phyloP scores from a whole-genome alignment of 2,888 invertebrate species.

The Phengaris arion region DNA sequence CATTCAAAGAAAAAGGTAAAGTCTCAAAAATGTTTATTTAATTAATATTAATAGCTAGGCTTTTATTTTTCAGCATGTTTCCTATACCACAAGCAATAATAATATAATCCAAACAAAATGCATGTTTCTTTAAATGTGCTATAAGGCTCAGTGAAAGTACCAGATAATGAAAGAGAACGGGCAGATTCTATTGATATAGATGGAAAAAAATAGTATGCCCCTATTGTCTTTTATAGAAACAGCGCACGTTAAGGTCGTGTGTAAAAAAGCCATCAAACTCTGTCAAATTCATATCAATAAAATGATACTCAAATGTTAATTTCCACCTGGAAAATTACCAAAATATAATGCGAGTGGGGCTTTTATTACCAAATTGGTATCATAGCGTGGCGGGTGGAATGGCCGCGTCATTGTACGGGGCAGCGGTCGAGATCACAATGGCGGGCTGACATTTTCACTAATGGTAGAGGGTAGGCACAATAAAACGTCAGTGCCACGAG shows the following conservation, averaged over 20 bases:
- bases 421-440: constrained; percentile 73
- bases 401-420: constrained; percentile 73
- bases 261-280: neutral
- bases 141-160: too few species aligned
- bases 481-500: constrained; percentile 77
- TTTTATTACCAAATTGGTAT: constrained; percentile 63
- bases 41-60: neutral
- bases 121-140: too few species aligned
- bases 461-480: constrained; percentile 78
- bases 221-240: neutral
- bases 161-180: too few species aligned
- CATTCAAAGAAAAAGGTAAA: constrained; percentile 51
- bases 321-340: constrained; percentile 22
- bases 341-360: constrained; percentile 23
- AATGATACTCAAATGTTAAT: constrained; percentile 4
- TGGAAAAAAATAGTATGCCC: too few species aligned
- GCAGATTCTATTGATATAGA: neutral
- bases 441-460: constrained; percentile 78
- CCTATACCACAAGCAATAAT: too few species aligned
- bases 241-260: neutral
- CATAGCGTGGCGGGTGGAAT: constrained; percentile 67
- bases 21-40: constrained; percentile 16
- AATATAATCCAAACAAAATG: too few species aligned
- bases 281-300: neutral
- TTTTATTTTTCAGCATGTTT: neutral